Conservation (phyloP, 2,888 invertebrate species). For the Imbricaverruca yamaguchii region DNA sequence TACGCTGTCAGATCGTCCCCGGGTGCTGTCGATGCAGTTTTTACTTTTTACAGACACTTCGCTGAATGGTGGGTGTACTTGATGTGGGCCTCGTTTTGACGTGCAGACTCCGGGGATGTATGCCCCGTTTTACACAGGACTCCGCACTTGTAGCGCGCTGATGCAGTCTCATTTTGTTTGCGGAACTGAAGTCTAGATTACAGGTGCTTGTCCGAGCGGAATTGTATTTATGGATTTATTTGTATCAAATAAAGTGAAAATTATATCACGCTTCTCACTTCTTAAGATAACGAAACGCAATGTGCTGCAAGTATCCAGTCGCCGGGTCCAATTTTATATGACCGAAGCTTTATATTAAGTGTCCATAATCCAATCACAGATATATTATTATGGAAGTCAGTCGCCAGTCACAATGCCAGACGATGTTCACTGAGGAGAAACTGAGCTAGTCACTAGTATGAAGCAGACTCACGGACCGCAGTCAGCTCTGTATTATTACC, state of each 20-base stretch:
- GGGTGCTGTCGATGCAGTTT: not conserved
- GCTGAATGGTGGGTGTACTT: not conserved
- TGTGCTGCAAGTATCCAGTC: no score
- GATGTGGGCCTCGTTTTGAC: not conserved
- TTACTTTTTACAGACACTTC: slow-evolving; percentile 15
- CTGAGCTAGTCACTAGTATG: no score
- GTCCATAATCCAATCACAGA: no score
- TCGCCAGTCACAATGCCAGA: no score
- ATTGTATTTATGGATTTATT: slow-evolving; percentile 20
- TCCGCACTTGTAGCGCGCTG: not conserved
- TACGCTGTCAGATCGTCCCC: not conserved
- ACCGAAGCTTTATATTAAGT: no score
- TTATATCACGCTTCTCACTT: not conserved
- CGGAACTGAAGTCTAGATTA: not conserved
- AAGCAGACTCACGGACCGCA: no score
- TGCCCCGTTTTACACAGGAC: slow-evolving; percentile 15
- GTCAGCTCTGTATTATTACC: no score
- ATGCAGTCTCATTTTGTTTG: slow-evolving; percentile 15
- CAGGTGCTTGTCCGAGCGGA: slow-evolving; percentile 19
- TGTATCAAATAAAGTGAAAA: slow-evolving; percentile 20
- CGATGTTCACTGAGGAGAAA: no score
- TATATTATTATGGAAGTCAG: no score
- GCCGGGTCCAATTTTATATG: no score
- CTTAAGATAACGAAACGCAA: no score
- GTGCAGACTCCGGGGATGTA: not conserved